These are phyloP conservation scores for Stenchaetothrips biformis DNA, from an alignment of 2,888 invertebrate species.

Conservation along the genomic window DNA sequence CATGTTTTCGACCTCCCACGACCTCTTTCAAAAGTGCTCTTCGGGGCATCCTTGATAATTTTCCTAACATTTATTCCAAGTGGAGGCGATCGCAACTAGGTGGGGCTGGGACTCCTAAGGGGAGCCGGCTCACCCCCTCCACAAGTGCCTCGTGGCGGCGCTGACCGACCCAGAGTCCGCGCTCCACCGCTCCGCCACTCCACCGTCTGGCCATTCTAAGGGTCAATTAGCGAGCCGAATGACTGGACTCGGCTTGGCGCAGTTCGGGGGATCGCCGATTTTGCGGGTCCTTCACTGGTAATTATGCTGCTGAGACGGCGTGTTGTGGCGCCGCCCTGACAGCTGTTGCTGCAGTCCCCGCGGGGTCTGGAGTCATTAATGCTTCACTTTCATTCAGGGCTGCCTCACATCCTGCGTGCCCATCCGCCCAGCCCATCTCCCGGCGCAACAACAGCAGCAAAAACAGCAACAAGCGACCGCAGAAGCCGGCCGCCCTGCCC, in stretches of 20 bases:
- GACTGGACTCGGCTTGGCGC: neutral
- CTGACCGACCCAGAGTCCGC: too few species aligned
- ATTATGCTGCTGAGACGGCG: neutral
- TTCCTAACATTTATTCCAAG: too few species aligned
- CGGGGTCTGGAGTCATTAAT: neutral
- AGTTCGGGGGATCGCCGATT: neutral
- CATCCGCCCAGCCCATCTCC: neutral
- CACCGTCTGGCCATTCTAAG: neutral
- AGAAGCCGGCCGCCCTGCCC: neutral
- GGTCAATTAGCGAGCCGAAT: constrained; percentile 12
- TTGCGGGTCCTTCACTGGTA: neutral
- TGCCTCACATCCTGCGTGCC: neutral
- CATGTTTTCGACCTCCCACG: too few species aligned
- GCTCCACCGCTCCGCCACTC: neutral
- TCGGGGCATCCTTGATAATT: too few species aligned
- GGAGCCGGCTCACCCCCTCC: neutral
- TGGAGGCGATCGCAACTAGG: too few species aligned
- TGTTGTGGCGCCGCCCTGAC: neutral
- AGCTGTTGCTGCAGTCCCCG: too few species aligned
- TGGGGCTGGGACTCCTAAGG: too few species aligned
- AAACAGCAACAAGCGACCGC: neutral
- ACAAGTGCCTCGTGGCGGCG: too few species aligned
- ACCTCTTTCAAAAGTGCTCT: too few species aligned
- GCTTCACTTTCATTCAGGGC: neutral
- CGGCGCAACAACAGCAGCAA: neutral